Percentiles rank a stretch among this genome's conserved stretches.
Evolutionary conservation across 2,888 invertebrate species (phyloP).

Genomic region (Aphidoletes aphidimyza): DNA sequence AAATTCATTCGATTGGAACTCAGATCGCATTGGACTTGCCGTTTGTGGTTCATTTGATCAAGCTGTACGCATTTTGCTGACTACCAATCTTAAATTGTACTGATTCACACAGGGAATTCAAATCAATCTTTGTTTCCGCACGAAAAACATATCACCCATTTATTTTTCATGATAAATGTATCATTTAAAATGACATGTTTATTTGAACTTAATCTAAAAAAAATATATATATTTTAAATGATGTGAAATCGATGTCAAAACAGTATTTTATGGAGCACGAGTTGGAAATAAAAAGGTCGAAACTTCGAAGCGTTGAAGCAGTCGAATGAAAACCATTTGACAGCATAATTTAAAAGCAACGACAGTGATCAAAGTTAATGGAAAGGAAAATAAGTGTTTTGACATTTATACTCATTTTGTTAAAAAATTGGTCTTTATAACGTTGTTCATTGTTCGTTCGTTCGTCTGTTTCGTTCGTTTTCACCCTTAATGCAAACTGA

Average conservation of each 20-base stretch:
- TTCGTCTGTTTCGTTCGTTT: neutral
- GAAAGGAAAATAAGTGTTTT: neutral
- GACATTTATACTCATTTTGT: neutral
- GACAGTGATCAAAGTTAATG: conserved; percentile 34
- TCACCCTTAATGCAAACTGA: neutral
- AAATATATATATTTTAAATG: conserved; percentile 23
- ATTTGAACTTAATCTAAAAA: neutral
- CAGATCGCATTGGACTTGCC: conserved; percentile 87
- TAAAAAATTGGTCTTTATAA: neutral
- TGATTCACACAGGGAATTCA: conserved; percentile 76
- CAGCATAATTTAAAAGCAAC: neutral
- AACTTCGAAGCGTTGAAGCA: no score
- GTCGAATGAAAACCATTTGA: no score
- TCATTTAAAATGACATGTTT: neutral
- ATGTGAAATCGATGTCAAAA: neutral
- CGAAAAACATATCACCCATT: no score
- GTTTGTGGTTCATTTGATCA: conserved; percentile 89
- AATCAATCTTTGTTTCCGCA: no score
- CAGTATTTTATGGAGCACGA: neutral
- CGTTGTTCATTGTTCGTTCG: neutral
- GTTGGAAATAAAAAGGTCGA: neutral
- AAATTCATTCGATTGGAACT: conserved; percentile 74
- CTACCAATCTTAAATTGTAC: conserved; percentile 76
- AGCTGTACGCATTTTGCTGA: conserved; percentile 83
- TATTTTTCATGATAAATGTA: conserved; percentile 6